Evolutionary conservation across 2,113 vertebrate genomes (phyloP).

Genomic region (Xiphophorus maculatus): DNA sequence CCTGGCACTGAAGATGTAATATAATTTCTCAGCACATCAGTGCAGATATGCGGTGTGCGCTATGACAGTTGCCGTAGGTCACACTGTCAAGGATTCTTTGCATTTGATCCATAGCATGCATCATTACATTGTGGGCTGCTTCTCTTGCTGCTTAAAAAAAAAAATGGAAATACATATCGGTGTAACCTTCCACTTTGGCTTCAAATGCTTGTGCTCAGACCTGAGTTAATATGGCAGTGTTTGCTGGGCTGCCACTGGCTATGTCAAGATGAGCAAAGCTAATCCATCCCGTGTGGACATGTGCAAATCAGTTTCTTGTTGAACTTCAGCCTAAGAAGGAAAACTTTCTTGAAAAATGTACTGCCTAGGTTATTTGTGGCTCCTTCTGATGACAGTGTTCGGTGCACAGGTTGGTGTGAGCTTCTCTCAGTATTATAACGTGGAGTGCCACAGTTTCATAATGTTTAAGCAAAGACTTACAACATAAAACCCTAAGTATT

Average conservation of each 20-base stretch:
- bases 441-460: background rate
- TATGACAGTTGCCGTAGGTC: conserved; percentile 26
- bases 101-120: conserved; percentile 32
- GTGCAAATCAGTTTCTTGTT: background rate
- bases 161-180: conserved; percentile 9
- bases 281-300: background rate
- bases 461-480: background rate
- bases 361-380: background rate
- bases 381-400: background rate
- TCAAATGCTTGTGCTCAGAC: conserved; percentile 11
- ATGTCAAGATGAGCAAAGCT: background rate
- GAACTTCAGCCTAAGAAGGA: background rate
- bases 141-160: background rate
- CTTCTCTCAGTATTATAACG: background rate
- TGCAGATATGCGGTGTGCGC: conserved; percentile 3
- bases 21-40: conserved; percentile 45
- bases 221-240: background rate
- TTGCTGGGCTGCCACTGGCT: background rate
- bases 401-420: background rate
- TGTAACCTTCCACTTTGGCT: conserved; percentile 8
- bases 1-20: conserved; percentile 39
- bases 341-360: background rate
- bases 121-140: background rate
- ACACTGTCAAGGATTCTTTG: conserved; percentile 18
- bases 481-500: background rate